Evolutionary conservation across 2,888 invertebrate species (phyloP), one percentile per base, ranked within the genome.

Genomic region (Saturnia pavonia): DNA sequence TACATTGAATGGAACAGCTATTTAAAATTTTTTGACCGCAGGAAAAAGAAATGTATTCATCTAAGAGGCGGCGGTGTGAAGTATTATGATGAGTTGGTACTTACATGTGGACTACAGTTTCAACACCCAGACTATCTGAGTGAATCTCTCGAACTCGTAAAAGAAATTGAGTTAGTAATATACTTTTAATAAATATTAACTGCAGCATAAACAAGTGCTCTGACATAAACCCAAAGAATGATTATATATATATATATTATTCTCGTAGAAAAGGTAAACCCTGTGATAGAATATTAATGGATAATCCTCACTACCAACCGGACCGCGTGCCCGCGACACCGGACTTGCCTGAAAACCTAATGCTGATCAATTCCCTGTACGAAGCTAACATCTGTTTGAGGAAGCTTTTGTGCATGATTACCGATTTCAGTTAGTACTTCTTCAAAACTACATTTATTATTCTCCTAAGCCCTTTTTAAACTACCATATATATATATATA

Each of bases 291-390:
- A 72, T 83, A 27, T 76, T 87, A 7, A 89, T 93, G 89, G 91
- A 92, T 74, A 80, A 91, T 71, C 91, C 90, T 0, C 75, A 71
- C 12, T 89, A 89, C 73, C 74, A 74, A 40, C 88, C 90, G 0
- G 91, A 90, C 60, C 74, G 74, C 3, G 90, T 92, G 0, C 88
- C 89, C 0, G 69, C 79, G 0, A 76, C 85, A 0, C 87, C 89
- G 0, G 88, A 88, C 1, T 77, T 90, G 72, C 96, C 96, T 0
- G 88, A 91, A 0, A 96, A 96, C 81, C 94, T 96, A 25, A 95
- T 96, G 81, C 83, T 95, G 2, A 90, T 96, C 72, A 96, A 96
- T 82, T 94, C 95, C 1, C 89, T 95, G 69, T 86, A 85, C 40
- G 95, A 96, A 75, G 96, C 95, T 0, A 91, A 92, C 34, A 75